These are phyloP conservation scores for Drosophila setifemur DNA, from an alignment of 1,140 invertebrate genomes.

Conservation along the genomic window DNA sequence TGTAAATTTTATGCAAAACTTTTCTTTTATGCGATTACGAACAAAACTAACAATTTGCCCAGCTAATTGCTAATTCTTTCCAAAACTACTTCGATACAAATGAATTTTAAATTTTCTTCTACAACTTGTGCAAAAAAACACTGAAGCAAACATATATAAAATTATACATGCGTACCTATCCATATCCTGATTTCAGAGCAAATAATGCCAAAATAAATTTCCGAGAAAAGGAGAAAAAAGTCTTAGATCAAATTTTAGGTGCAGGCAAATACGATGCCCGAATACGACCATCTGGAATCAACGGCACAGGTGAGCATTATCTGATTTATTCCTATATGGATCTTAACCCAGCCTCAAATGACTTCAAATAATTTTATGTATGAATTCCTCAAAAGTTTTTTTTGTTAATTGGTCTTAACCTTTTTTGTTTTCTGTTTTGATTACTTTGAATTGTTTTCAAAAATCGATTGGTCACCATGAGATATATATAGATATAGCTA, in stretches of 20 bases:
- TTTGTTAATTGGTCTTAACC: no score
- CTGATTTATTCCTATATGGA: neutral
- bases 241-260: slow-evolving; percentile 95
- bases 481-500: slow-evolving; percentile 10
- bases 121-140: slow-evolving; percentile 24
- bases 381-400: neutral
- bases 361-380: neutral
- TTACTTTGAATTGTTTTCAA: neutral
- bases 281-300: slow-evolving; percentile 95
- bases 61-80: slow-evolving; percentile 55
- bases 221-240: slow-evolving; percentile 96
- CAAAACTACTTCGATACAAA: slow-evolving; percentile 40
- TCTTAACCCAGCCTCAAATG: slow-evolving; percentile 12
- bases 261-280: slow-evolving; percentile 95
- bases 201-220: slow-evolving; percentile 91
- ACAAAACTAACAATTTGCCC: slow-evolving; percentile 32
- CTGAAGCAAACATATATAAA: slow-evolving; percentile 46
- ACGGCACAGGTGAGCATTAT: slow-evolving; percentile 91
- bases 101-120: slow-evolving; percentile 7
- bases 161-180: slow-evolving; percentile 82
- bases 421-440: neutral
- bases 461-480: neutral
- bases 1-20: slow-evolving; percentile 64
- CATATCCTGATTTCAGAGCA: slow-evolving; percentile 84
- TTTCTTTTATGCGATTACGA: slow-evolving; percentile 51